Evolutionary conservation across 2,888 invertebrate genomes (phyloP).

Genomic region (Phania funesta): DNA sequence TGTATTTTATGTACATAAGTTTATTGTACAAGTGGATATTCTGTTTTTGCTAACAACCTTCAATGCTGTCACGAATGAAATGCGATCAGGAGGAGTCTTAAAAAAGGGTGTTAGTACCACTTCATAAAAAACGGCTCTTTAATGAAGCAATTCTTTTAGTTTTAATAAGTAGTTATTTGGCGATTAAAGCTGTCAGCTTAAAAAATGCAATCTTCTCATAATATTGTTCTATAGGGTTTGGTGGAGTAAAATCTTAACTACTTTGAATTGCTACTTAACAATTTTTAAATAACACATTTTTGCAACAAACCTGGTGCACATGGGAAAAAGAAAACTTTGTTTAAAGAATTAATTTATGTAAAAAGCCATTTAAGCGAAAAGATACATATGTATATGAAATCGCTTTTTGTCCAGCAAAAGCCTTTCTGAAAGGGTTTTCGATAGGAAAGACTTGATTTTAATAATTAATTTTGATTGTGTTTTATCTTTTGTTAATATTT

Average conservation of each 20-base stretch:
- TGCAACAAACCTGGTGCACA: not conserved
- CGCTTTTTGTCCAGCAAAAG: slow-evolving; percentile 8
- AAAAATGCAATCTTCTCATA: not conserved
- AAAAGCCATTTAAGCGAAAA: not conserved
- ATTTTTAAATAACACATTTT: slow-evolving; percentile 1
- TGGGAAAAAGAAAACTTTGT: not conserved
- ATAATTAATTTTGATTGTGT: no score
- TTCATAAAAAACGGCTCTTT: not conserved
- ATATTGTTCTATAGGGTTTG: no score
- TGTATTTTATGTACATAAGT: no score
- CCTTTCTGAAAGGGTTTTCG: no score
- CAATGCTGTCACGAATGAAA: slow-evolving; percentile 50
- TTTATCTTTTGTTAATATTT: no score
- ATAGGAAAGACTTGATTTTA: no score
- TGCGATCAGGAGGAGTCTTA: not conserved
- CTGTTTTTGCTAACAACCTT: slow-evolving; percentile 55
- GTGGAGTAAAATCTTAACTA: no score
- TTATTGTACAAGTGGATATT: slow-evolving; percentile 6
- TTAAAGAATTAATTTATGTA: slow-evolving; percentile 26
- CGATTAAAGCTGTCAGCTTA: not conserved
- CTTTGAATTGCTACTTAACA: not conserved
- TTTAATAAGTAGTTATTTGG: not conserved
- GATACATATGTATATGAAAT: not conserved
- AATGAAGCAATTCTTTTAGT: not conserved
- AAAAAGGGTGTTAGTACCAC: not conserved